Evolutionary conservation across 2,888 invertebrate species (phyloP).

Genomic region (Eupithecia exiguata): DNA sequence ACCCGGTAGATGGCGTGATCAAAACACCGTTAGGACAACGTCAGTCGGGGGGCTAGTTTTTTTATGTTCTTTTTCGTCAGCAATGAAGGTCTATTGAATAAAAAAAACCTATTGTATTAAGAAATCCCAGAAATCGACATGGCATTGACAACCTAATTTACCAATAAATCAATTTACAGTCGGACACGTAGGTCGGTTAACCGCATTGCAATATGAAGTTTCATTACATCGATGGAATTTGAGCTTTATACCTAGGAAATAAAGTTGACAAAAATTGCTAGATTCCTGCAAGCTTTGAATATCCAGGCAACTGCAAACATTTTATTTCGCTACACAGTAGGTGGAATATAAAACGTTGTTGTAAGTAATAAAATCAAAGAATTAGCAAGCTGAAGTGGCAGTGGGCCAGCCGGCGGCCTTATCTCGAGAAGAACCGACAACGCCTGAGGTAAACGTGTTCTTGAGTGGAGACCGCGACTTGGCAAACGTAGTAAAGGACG

Average conservation of each 20-base stretch:
- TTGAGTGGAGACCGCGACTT: too few species aligned
- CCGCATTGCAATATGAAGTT: slow-evolving; percentile 34
- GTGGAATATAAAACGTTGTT: background rate
- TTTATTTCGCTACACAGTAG: background rate
- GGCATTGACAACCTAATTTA: slow-evolving; percentile 22
- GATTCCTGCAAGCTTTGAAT: slow-evolving; percentile 24
- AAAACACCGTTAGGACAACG: too few species aligned
- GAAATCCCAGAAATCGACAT: background rate
- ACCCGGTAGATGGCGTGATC: too few species aligned
- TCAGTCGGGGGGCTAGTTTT: too few species aligned
- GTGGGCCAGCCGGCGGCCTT: too few species aligned
- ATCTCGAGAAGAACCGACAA: too few species aligned
- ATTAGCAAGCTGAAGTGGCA: too few species aligned
- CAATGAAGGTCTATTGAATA: too few species aligned
- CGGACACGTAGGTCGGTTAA: slow-evolving; percentile 29
- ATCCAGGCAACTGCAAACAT: slow-evolving; percentile 37
- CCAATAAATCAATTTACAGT: slow-evolving; percentile 35
- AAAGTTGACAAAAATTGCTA: background rate
- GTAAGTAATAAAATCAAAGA: background rate
- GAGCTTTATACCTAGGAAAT: slow-evolving; percentile 7
- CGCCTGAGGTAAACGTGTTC: too few species aligned
- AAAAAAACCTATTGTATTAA: background rate
- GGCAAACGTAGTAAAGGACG: too few species aligned
- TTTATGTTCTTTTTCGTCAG: background rate
- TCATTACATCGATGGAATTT: slow-evolving; percentile 19